A percentile compares a stretch with the other conserved stretches of the same genome.
These are phyloP conservation scores for Aldabrachelys gigantea DNA, from an alignment of 2,113 vertebrate species.

Conservation along the genomic window DNA sequence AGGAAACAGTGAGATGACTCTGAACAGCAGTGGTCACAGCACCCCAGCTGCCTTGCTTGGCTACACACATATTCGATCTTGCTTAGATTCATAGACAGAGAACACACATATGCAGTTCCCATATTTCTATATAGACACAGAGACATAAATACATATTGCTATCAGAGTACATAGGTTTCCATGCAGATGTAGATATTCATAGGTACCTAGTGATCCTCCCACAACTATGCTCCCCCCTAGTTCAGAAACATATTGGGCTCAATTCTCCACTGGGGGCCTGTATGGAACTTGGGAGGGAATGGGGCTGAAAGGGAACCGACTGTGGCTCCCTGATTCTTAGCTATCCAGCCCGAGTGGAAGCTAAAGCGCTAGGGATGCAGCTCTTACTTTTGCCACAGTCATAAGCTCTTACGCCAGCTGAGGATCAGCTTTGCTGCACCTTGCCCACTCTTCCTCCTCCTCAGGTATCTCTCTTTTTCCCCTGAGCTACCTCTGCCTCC, in stretches of 20 bases:
- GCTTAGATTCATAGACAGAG: not conserved
- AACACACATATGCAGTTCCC: no score
- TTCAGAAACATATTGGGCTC: not conserved
- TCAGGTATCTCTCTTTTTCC: not conserved
- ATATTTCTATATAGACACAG: not conserved
- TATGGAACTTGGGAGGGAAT: not conserved
- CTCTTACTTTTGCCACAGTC: not conserved
- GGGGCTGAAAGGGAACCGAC: not conserved
- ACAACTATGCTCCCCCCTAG: not conserved
- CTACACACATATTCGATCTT: not conserved
- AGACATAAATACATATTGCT: not conserved
- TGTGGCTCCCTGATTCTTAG: not conserved
- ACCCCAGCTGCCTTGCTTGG: not conserved
- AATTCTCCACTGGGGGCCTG: not conserved
- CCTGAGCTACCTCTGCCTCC: no score
- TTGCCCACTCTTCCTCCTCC: no score
- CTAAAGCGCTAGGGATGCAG: not conserved
- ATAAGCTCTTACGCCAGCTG: not conserved
- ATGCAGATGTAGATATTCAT: not conserved
- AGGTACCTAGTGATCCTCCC: no score
- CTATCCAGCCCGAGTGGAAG: fast-evolving
- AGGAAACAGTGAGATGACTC: not conserved
- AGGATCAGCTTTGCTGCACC: not conserved
- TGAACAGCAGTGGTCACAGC: not conserved
- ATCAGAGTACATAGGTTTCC: not conserved